phyloP scores from a whole-genome alignment of 1,140 invertebrate species.

The Danaus plexippus region DNA sequence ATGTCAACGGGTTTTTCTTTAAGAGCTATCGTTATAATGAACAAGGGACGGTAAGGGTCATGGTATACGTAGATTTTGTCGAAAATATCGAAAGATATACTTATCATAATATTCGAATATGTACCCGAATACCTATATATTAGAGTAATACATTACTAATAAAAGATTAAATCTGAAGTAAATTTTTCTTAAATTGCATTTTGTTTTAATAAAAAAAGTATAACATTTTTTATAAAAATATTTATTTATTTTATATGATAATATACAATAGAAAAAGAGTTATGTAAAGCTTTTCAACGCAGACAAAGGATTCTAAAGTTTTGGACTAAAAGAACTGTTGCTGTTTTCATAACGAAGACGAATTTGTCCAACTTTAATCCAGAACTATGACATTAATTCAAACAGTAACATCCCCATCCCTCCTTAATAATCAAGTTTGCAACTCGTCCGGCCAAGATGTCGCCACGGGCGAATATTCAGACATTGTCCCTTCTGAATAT shows the following conservation, averaged over 20 bases:
- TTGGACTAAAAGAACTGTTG: conserved; percentile 12
- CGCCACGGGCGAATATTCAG: conserved; percentile 43
- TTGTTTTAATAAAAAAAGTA: no score
- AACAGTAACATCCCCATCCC: conserved; percentile 27
- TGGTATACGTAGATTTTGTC: no score
- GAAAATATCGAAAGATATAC: no score
- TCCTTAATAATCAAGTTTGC: conserved; percentile 55
- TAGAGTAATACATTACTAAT: no score
- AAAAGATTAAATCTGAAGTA: no score
- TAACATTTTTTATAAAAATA: no score
- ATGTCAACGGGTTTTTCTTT: conserved; percentile 43
- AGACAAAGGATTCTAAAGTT: neutral
- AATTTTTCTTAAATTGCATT: no score
- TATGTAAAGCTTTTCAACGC: conserved; percentile 1
- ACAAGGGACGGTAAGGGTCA: conserved; percentile 14
- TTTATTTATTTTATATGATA: no score
- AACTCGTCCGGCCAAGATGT: conserved; percentile 53
- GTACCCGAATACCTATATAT: no score
- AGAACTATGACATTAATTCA: conserved; percentile 37
- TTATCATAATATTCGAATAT: no score
- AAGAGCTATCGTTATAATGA: conserved; percentile 38
- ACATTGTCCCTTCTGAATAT: conserved; percentile 46
- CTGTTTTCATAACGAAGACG: conserved; percentile 17
- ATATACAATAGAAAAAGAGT: no score
- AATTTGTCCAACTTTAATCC: conserved; percentile 32